Base-by-base conservation (phyloP, 2,113 vertebrate genomes). In the Aepyceros melampus region DNA sequence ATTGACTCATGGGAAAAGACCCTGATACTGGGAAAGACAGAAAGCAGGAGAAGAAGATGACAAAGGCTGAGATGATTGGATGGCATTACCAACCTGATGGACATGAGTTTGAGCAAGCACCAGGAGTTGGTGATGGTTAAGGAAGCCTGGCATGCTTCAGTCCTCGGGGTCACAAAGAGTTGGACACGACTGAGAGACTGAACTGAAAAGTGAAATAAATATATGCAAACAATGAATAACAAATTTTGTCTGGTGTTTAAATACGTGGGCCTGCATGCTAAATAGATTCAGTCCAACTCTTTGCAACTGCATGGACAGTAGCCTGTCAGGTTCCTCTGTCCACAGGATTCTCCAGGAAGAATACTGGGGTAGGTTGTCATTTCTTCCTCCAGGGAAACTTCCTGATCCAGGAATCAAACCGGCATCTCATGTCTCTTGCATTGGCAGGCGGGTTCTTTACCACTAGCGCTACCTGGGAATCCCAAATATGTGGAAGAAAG, bases 391-490 rank as follows among this genome's bases (percentile, higher is more conserved):
- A 12, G 67, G 67, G 10, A 19, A 71, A 40, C n/a, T 71, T 40
- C 5, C n/a, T 71, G n/a, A 71, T 10, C n/a, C 10, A 23, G 19
- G 19, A 21, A 40, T 40, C 0, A 0, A 71, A 23, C n/a, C 67
- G 0, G 0, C 19, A 40, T 71, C n/a, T 71, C 8, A 40, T 12
- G 2, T 36, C n/a, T 71, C 10, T 21, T 23, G 67, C 67, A 40
- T 1, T 71, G 67, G 5, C n/a, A 40, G n/a, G 10, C 0, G 0
- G 67, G 19, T 71, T 71, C 67, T 40, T 71, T 71, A 40, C 17
- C 19, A 40, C 9, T 71, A 71, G n/a, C 0, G 0, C 67, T 23
- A 40, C 10, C 9, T 71, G 67, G n/a, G 10, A 71, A 71, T n/a
- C 19, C n/a, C n/a, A 87, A 87, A 15, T 56, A 62, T 43, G 4